A percentile compares a stretch with the other conserved stretches of the same genome.
phyloP scores from a whole-genome alignment of 2,113 vertebrate species.

The Paedocypris sp. region DNA sequence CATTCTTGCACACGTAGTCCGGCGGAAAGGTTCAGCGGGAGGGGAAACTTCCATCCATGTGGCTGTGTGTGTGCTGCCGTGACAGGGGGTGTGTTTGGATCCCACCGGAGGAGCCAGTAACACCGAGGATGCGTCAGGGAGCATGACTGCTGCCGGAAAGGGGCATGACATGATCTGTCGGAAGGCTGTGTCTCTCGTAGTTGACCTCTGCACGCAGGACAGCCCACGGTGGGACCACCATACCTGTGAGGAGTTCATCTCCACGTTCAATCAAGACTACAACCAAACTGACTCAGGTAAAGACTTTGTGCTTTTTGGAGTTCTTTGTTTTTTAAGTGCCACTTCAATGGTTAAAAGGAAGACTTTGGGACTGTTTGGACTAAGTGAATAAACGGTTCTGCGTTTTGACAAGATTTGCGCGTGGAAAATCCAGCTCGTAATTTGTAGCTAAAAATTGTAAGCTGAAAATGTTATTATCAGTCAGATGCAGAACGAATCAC shows the following conservation, averaged over 20 bases:
- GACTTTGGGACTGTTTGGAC: too few species aligned
- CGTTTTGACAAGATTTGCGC: too few species aligned
- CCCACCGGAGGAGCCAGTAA: slow-evolving; percentile 50
- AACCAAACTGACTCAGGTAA: slow-evolving; percentile 51
- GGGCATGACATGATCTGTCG: slow-evolving; percentile 68
- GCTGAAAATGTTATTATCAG: neutral
- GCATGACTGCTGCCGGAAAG: slow-evolving; percentile 63
- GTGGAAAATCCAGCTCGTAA: too few species aligned
- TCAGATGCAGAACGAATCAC: neutral
- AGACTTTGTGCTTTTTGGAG: slow-evolving; percentile 24
- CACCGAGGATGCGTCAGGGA: slow-evolving; percentile 59
- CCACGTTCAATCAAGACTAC: slow-evolving; percentile 49
- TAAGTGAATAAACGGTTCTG: too few species aligned
- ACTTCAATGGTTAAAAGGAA: too few species aligned
- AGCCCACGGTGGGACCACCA: slow-evolving; percentile 55
- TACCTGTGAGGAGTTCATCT: slow-evolving; percentile 64
- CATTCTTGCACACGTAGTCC: slow-evolving; percentile 9
- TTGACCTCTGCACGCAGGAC: slow-evolving; percentile 67
- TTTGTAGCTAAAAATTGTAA: too few species aligned
- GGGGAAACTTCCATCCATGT: slow-evolving; percentile 19
- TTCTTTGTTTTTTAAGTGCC: too few species aligned
- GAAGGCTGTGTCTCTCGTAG: slow-evolving; percentile 64
- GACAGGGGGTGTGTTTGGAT: slow-evolving; percentile 30
- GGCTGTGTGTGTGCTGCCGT: slow-evolving; percentile 29
- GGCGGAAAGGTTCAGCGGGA: slow-evolving; percentile 31